Evolutionary conservation across 2,888 invertebrate genomes (phyloP).

Genomic region (Pachliopta kotzebuea): DNA sequence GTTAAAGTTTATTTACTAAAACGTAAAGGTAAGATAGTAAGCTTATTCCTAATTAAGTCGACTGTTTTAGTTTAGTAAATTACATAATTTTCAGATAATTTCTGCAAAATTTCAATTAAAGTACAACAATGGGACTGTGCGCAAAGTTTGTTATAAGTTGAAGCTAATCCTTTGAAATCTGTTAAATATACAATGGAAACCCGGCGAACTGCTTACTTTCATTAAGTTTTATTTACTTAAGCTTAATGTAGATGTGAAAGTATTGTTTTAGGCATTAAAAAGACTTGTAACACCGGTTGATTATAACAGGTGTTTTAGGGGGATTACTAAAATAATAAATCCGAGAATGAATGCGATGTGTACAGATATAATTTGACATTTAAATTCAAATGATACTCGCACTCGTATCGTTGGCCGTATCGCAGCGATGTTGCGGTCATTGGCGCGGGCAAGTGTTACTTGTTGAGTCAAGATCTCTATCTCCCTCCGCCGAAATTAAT

Average conservation of each 20-base stretch:
- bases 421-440: slow-evolving; percentile 18
- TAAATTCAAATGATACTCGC: slow-evolving; percentile 22
- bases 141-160: slow-evolving; percentile 25
- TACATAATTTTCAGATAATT: slow-evolving; percentile 23
- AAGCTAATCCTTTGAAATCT: slow-evolving; percentile 27
- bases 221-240: slow-evolving; percentile 27
- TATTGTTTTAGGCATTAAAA: slow-evolving; percentile 20
- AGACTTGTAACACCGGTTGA: slow-evolving; percentile 6
- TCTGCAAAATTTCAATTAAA: slow-evolving; percentile 28
- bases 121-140: slow-evolving; percentile 26
- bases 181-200: slow-evolving; percentile 26
- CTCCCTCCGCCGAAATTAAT: slow-evolving; percentile 26
- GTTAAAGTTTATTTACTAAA: no score
- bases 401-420: slow-evolving; percentile 20
- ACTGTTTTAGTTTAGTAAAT: slow-evolving; percentile 20
- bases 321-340: background rate
- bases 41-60: slow-evolving; percentile 7
- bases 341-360: slow-evolving; percentile 13
- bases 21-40: background rate
- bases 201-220: slow-evolving; percentile 14
- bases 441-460: slow-evolving; percentile 24
- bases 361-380: slow-evolving; percentile 10
- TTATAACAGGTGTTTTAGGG: slow-evolving; percentile 15
- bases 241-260: slow-evolving; percentile 14
- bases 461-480: slow-evolving; percentile 27